Base-by-base conservation (phyloP, 2,888 invertebrate species). In the Drosophila quinaria region DNA sequence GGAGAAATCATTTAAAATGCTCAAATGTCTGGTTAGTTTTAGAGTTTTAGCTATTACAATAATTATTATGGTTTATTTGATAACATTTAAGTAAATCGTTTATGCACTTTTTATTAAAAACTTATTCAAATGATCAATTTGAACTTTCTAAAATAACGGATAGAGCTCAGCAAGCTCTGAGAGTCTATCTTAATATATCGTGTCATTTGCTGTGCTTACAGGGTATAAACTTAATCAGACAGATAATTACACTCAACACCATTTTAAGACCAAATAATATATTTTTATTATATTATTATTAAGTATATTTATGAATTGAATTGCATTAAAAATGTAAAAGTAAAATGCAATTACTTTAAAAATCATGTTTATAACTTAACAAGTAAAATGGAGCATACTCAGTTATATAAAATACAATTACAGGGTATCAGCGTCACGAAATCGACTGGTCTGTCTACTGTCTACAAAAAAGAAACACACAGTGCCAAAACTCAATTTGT, bases 401-500 rank as follows among this genome's bases (percentile, higher is more conserved):
- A 15, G n/a, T 4, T 2, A 19, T 9, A 6, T 5, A 2, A 33
- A 17, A 10, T n/a, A 4, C 5, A 4, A n/a, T 52, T 52, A 17
- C 25, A 54, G 54, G 54, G 54, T 42, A 54, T 33, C n/a, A 15
- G n/a, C 19, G 11, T 33, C 17, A 33, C 17, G 25, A 11, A 11
- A 17, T 17, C 6, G 3, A 31, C 17, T 54, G 31, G 29, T 9
- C 22, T 22, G 22, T 25, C 22, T 22, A 22, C 22, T 22, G 54
- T 42, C 31, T 25, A 5, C 9, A 29, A 39, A 37, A 31, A 47
- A 29, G 5, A 29, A 8, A 29, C 5, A 29, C 5, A 29, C 9
- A 37, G 35, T 11, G 39, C 39, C 29, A 35, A 46, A 33, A 19
- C 44, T 17, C n/a, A 22, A 61, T 39, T 70, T 25, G 29, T 44